Conservation (phyloP, 2,113 vertebrate species). For the Steatornis caripensis region DNA sequence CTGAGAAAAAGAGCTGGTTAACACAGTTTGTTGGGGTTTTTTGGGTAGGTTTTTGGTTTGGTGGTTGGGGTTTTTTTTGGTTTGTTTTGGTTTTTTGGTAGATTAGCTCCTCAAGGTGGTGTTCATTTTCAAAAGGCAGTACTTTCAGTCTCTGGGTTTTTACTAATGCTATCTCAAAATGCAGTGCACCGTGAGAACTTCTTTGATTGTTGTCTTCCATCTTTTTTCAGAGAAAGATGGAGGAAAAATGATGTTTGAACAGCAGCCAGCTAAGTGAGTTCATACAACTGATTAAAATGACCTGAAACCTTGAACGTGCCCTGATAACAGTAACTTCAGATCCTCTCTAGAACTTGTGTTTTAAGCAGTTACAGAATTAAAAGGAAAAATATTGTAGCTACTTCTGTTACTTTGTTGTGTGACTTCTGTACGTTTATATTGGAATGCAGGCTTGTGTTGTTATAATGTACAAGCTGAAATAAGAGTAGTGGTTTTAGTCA, state of each 20-base stretch:
- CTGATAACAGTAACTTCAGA: neutral
- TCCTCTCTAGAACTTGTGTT: neutral
- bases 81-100: neutral
- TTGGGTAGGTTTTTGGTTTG: too few species aligned
- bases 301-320: neutral
- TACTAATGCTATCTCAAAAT: neutral
- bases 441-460: accelerated
- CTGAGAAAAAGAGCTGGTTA: neutral
- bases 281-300: neutral
- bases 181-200: accelerated
- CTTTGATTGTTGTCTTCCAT: neutral
- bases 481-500: neutral
- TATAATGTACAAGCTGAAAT: neutral
- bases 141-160: neutral
- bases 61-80: neutral
- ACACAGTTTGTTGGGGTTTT: neutral
- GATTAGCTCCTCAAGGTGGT: neutral
- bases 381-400: neutral
- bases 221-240: neutral
- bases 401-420: neutral
- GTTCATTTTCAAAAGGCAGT: neutral
- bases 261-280: neutral
- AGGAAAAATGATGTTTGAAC: neutral
- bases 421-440: neutral
- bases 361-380: neutral